These are phyloP conservation scores for Tetranychus cinnabarinus DNA, from an alignment of 1,140 invertebrate genomes.

Conservation along the genomic window DNA sequence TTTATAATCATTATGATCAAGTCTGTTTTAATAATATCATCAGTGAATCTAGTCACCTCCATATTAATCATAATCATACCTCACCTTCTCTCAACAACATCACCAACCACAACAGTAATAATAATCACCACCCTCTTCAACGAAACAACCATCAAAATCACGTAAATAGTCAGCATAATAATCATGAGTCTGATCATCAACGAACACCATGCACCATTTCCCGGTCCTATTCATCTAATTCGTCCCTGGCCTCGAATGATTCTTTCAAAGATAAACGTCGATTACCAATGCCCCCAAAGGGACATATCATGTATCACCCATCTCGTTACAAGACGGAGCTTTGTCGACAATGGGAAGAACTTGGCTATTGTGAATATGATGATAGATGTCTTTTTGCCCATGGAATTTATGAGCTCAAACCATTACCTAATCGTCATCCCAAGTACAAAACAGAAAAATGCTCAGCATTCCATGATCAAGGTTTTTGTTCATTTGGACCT, in stretches of 20 bases:
- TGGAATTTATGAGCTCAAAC: conserved; percentile 12
- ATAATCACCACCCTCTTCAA: too few relatives aligned
- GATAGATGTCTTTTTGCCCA: conserved; percentile 16
- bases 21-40: too few relatives aligned
- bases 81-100: too few relatives aligned
- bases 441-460: conserved; percentile 17
- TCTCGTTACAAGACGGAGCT: conserved; percentile 15
- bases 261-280: background rate
- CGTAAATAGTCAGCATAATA: too few relatives aligned
- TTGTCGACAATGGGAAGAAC: conserved; percentile 13
- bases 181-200: too few relatives aligned
- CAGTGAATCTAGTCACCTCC: too few relatives aligned
- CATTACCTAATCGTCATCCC: conserved; percentile 11
- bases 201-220: too few relatives aligned
- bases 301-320: background rate
- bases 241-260: background rate
- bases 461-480: conserved; percentile 13
- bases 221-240: too few relatives aligned
- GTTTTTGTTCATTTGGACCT: conserved; percentile 15
- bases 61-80: too few relatives aligned
- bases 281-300: background rate
- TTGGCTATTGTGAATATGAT: conserved; percentile 14
- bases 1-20: too few relatives aligned
- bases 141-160: too few relatives aligned
- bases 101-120: too few relatives aligned